Percentiles rank a stretch among this genome's conserved stretches.
Evolutionary conservation across 2,113 vertebrate genomes (phyloP).

Genomic region (Gymnogyps californianus): DNA sequence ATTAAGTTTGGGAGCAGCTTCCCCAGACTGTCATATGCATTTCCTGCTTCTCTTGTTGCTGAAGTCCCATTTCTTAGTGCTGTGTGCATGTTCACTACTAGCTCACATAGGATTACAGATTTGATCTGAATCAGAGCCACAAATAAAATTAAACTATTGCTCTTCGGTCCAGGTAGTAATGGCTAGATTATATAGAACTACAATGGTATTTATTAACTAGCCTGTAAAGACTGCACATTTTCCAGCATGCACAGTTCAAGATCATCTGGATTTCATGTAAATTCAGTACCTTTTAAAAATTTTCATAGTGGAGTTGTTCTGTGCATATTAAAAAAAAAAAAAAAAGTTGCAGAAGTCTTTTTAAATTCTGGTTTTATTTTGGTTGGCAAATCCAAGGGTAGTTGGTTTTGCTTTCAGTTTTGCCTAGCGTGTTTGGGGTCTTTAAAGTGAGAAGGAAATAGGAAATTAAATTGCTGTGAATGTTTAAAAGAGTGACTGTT

Average conservation of each 20-base stretch:
- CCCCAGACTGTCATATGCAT: fast-evolving
- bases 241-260: neutral
- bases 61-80: neutral
- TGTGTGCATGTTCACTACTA: neutral
- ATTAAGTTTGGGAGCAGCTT: neutral
- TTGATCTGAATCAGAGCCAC: neutral
- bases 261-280: neutral
- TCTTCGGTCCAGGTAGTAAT: neutral
- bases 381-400: neutral
- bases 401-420: neutral
- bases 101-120: neutral
- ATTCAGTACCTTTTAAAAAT: neutral
- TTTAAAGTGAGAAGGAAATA: neutral
- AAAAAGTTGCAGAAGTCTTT: neutral
- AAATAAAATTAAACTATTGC: neutral
- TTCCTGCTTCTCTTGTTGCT: conserved; percentile 35
- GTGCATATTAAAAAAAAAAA: neutral
- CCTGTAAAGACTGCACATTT: neutral
- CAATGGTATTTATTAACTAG: neutral
- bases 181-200: neutral
- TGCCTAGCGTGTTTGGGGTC: neutral
- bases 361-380: neutral
- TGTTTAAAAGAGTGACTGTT: neutral
- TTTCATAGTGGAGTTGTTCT: neutral
- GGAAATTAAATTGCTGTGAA: neutral